A percentile compares a stretch with the other conserved stretches of the same genome.
Evolutionary conservation across 1,140 invertebrate genomes (phyloP).

Genomic region (Pogonus chalceus): DNA sequence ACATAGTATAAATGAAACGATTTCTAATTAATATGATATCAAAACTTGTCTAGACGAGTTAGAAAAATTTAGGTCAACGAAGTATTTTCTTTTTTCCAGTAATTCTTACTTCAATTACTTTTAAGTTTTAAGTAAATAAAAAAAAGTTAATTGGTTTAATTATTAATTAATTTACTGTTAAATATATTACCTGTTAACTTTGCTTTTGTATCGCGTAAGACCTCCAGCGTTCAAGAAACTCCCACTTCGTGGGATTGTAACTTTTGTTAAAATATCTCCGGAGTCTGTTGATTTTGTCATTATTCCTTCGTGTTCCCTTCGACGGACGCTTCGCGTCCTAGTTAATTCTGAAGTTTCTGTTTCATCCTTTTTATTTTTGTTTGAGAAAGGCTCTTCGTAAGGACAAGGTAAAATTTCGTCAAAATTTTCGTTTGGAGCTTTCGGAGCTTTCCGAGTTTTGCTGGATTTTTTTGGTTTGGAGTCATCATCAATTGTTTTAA

Average conservation of each 20-base stretch:
- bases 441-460: constrained; percentile 30
- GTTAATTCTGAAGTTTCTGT: constrained; percentile 43
- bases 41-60: too few species aligned
- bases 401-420: constrained; percentile 34
- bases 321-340: constrained; percentile 38
- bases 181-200: constrained; percentile 47
- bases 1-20: too few species aligned
- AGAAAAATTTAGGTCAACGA: too few species aligned
- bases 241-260: constrained; percentile 69
- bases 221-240: constrained; percentile 73
- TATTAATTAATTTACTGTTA: too few species aligned
- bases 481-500: constrained; percentile 12
- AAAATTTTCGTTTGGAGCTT: constrained; percentile 34
- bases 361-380: constrained; percentile 43
- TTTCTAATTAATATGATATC: too few species aligned
- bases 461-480: constrained; percentile 23
- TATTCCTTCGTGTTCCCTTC: constrained; percentile 27
- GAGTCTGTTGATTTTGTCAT: constrained; percentile 30
- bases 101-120: too few species aligned
- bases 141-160: not conserved
- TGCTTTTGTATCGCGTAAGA: constrained; percentile 55
- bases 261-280: constrained; percentile 72
- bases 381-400: constrained; percentile 42
- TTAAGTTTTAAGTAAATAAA: not conserved
- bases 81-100: too few species aligned